Evolutionary conservation across 2,113 vertebrate genomes (phyloP).

Genomic region (Mugil cephalus): DNA sequence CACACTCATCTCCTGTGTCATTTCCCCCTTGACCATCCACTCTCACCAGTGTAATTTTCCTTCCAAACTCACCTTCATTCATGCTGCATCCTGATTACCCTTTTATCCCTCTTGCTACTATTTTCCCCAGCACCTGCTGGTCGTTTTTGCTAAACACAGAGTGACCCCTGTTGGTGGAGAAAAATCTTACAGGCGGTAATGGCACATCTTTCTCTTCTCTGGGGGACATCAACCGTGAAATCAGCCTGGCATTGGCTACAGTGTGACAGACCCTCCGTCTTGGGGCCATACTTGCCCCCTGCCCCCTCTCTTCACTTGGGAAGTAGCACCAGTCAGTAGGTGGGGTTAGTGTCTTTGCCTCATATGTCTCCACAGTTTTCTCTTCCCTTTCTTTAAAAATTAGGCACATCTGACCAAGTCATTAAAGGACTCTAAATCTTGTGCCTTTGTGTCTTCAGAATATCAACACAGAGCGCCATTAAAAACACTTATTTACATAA

Average conservation of each 20-base stretch:
- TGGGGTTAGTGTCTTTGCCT: constrained; percentile 44
- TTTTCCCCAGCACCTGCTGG: constrained; percentile 1
- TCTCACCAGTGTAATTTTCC: constrained; percentile 55
- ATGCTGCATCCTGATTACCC: constrained; percentile 60
- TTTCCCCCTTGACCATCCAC: constrained; percentile 63
- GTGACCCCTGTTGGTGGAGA: constrained; percentile 82
- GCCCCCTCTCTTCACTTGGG: constrained; percentile 53
- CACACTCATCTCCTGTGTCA: constrained; percentile 63
- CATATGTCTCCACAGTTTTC: constrained; percentile 22
- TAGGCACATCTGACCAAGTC: constrained; percentile 23
- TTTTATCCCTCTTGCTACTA: constrained; percentile 47
- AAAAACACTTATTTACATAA: too few species aligned
- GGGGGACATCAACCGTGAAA: constrained; percentile 80
- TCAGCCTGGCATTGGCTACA: constrained; percentile 81
- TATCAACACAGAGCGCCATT: neutral
- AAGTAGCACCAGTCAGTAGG: constrained; percentile 66
- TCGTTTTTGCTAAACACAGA: constrained; percentile 63
- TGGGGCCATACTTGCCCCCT: constrained; percentile 70
- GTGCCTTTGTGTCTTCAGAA: neutral
- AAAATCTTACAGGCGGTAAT: constrained; percentile 38
- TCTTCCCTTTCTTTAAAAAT: constrained; percentile 35
- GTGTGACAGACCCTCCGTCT: constrained; percentile 76
- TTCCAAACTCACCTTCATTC: constrained; percentile 60
- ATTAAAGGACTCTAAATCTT: constrained; percentile 26
- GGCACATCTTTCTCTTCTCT: constrained; percentile 62